A percentile compares a stretch with the other conserved stretches of the same genome.
phyloP scores from a whole-genome alignment of 1,140 invertebrate genomes.

The Harpegnathos saltator region DNA sequence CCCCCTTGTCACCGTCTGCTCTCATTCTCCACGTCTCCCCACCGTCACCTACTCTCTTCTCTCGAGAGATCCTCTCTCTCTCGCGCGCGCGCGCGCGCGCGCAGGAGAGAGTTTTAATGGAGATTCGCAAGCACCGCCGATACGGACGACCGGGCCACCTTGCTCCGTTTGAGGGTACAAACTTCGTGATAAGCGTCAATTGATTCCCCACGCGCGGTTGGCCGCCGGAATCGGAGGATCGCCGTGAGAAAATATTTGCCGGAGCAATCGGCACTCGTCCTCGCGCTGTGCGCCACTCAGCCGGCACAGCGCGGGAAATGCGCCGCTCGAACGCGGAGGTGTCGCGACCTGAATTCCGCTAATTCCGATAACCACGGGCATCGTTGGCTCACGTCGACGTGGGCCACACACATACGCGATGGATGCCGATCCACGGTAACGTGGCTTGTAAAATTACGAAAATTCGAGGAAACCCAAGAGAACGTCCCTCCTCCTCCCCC shows the following conservation, averaged over 20 bases:
- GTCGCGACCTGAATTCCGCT: background rate
- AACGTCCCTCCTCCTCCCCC: too few relatives aligned
- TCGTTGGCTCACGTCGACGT: background rate
- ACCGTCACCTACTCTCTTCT: background rate
- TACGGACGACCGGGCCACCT: slow-evolving; percentile 8
- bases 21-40: slow-evolving; percentile 8
- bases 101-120: slow-evolving; percentile 41
- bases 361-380: slow-evolving; percentile 19
- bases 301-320: slow-evolving; percentile 13
- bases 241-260: slow-evolving; percentile 41
- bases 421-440: background rate
- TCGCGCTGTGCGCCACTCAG: background rate
- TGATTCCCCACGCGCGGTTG: slow-evolving; percentile 36
- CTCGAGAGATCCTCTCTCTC: too few relatives aligned
- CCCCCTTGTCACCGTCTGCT: background rate
- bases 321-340: slow-evolving; percentile 5
- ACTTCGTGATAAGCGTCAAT: slow-evolving; percentile 49
- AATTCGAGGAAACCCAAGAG: too few relatives aligned
- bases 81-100: too few relatives aligned
- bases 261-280: slow-evolving; percentile 27
- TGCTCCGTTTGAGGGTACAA: slow-evolving; percentile 20
- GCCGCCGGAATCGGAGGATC: background rate
- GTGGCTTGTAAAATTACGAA: background rate
- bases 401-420: too few relatives aligned
- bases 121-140: slow-evolving; percentile 19